Evolutionary conservation across 2,888 invertebrate species (phyloP), one percentile per base, ranked within the genome.

Genomic region (Megastigmus dorsalis): DNA sequence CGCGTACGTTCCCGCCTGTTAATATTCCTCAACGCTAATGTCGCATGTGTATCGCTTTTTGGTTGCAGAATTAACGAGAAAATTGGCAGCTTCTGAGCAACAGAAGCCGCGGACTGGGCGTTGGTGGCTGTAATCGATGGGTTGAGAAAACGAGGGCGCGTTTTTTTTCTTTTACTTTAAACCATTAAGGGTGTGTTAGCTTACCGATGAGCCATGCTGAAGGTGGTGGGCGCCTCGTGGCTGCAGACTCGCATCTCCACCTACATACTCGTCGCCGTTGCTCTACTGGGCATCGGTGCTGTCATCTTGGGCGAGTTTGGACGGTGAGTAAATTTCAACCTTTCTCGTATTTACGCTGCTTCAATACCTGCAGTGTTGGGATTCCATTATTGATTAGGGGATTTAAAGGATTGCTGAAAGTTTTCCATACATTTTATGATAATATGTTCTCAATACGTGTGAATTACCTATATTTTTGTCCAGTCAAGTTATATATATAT

Each of bases 171-270:
- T 62, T 77, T 62, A 79, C 52, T 70, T 69, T 72, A 30, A 55
- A 62, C 75, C 71, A 75, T 70, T 65, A 43, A 63, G 70, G 74
- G 70, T 74, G 74, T n/a, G 33, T 60, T 30, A 45, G 48, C 18
- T 57, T 82, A 86, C 84, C 84, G 82, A 88, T 88, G 88, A 88
- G 83, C 84, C 84, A 93, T 93, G 90, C 89, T 94, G 87, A 94
- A 94, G 90, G 94, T 94, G 77, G 93, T 94, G 75, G 94, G 94
- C 81, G 94, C 94, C 85, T 93, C 93, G 69, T 93, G 93, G 93
- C 90, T 93, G 82, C 93, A 93, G 87, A 94, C 93, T 77, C 92
- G 93, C 85, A 91, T 93, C 83, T 93, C 93, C 85, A 93, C 93
- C 45, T 93, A 92, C 84, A 92, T 94, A 81, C 90, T 94, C 78